phyloP scores from a whole-genome alignment of 2,797 vertebrate genomes.

The Knipowitschia caucasica region DNA sequence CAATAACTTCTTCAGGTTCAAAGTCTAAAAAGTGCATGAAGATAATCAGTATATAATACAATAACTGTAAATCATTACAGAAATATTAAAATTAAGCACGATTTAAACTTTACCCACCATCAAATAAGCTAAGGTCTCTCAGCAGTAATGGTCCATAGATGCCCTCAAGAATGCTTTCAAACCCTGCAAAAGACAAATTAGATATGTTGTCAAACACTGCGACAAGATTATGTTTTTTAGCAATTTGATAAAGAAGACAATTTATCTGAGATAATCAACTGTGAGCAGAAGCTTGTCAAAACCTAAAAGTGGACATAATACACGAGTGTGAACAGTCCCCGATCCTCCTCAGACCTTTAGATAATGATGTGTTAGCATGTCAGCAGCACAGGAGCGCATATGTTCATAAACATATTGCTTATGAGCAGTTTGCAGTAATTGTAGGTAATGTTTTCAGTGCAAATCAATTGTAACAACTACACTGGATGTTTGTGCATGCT shows the following conservation, averaged over 20 bases:
- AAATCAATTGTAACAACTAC: too few species aligned
- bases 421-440: background rate
- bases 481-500: background rate
- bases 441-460: background rate
- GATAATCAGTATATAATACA: background rate
- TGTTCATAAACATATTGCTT: constrained; percentile 29
- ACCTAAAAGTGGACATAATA: background rate
- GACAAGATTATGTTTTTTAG: background rate
- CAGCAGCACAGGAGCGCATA: constrained; percentile 26
- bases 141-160: constrained; percentile 96
- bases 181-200: constrained; percentile 77
- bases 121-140: constrained; percentile 98
- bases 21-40: constrained; percentile 79
- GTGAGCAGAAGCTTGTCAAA: background rate
- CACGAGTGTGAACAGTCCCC: constrained; percentile 20
- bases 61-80: constrained; percentile 1
- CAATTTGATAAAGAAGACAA: too few species aligned
- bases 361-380: constrained; percentile 23
- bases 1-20: constrained; percentile 93
- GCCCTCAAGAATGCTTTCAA: constrained; percentile 99
- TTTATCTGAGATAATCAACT: too few species aligned
- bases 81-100: background rate
- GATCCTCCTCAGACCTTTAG: constrained; percentile 28
- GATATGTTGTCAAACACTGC: background rate
- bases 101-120: constrained; percentile 76